Evolutionary conservation across 1,140 invertebrate species (phyloP).

Genomic region (Bombus terrestris): DNA sequence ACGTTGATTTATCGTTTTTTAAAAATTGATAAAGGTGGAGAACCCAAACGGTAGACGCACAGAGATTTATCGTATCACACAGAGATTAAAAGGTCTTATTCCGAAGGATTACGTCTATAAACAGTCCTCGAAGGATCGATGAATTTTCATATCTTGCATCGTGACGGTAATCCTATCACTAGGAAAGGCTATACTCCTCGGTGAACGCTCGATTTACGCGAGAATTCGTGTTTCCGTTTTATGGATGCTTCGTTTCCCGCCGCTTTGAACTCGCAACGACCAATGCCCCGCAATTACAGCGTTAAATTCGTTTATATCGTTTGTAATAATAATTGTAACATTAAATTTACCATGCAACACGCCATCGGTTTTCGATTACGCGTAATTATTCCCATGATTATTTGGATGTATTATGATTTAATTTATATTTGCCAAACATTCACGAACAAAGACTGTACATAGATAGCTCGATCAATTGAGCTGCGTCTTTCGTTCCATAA

Average conservation of each 20-base stretch:
- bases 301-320: conserved; percentile 14
- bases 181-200: not conserved
- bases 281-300: not conserved
- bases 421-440: not conserved
- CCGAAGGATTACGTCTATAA: too few relatives aligned
- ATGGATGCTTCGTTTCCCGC: not conserved
- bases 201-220: not conserved
- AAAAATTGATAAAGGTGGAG: not conserved
- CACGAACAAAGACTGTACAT: not conserved
- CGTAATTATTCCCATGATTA: not conserved
- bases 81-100: not conserved
- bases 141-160: not conserved
- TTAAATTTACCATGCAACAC: not conserved
- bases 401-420: not conserved
- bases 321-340: not conserved
- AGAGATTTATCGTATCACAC: not conserved
- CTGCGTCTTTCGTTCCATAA: not conserved
- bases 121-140: not conserved
- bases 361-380: conserved; percentile 17
- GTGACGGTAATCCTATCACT: not conserved
- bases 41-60: not conserved
- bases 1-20: not conserved
- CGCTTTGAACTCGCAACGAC: not conserved
- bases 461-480: not conserved
- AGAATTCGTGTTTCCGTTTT: not conserved